Evolutionary conservation across 1,140 invertebrate species (phyloP), one percentile per base, ranked within the genome.

Genomic region (Ylistrum balloti): DNA sequence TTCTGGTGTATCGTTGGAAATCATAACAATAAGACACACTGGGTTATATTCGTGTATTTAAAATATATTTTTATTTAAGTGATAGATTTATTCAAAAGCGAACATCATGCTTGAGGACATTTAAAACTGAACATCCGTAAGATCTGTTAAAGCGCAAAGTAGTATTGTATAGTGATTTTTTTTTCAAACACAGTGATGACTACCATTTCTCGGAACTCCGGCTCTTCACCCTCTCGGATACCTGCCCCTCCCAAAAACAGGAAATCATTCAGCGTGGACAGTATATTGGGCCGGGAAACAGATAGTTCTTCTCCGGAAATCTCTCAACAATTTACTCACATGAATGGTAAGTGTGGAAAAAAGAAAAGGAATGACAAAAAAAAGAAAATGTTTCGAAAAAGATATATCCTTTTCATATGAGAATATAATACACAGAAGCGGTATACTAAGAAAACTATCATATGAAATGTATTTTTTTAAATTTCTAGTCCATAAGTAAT

Each of bases 261-360:
- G 22, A 89, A 90, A 88, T 90, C 89, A 17, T 90, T 90, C 13
- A 90, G 89, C 33, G 89, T 90, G 3, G 89, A 90, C 20, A 90
- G 89, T 88, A 90, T 90, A 38, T 41, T 90, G n/a, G 89, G 89
- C 87, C 86, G 33, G 20, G 86, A 87, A 35, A 35, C 33, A 35
- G 33, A 87, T 17, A 38, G 35, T 35, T 34, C 33, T 74, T 74
- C 56, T 9, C 56, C 56, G 56, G 56, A 74, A 28, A 74, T 74
- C n/a, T 74, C 56, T 28, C 22, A n/a, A n/a, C 56, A 74, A n/a
- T 74, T 74, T 1, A 45, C 41, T 45, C 41, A 45, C 5, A 74
- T 74, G 56, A n/a, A n/a, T 28, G 56, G 56, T 74, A 74, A 74
- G 22, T 38, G n/a, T n/a, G n/a, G n/a, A n/a, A n/a, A n/a, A n/a